Evolutionary conservation across 1,140 invertebrate genomes (phyloP), one percentile per base, ranked within the genome.

Genomic region (Drosophila funebris): DNA sequence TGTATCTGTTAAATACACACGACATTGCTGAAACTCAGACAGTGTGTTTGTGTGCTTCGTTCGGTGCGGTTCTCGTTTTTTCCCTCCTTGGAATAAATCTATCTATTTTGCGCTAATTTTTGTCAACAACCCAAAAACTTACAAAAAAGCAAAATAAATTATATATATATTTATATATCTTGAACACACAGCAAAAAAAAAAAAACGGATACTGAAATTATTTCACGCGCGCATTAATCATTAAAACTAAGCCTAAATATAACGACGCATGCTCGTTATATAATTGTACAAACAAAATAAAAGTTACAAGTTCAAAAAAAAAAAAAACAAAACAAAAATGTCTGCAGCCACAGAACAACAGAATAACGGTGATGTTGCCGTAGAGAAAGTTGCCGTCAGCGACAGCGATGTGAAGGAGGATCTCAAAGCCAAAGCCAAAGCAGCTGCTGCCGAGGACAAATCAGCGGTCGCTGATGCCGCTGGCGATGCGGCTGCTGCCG

Each of bases 271-370:
- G 64, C 48, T 69, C 57, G 74, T 77, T 78, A 78, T 80, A 70
- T 80, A 80, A 76, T 64, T 76, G 68, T 67, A 74, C 67, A 80
- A 54, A 68, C 54, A 57, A 54, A 72, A 56, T 68, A 76, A 68
- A 52, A 36, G 62, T 50, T 68, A 64, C 33, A 66, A 87, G 70
- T 68, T 73, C 41, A 50, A 66, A 58, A 60, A 64, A 33, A 66
- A 50, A 68, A 27, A 31, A 31, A 33, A 75, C 36, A 77, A 73
- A 79, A 31, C 27, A 63, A 68, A 60, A 83, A 91, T 91, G 90
- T 91, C 90, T 78, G 90, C 90, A 68, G 90, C 87, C 73, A 91
- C 90, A 90, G 90, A 91, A 91, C 85, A 91, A 90, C 83, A 88
- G 50, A 91, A 91, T 73, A 91, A 91, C 73, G 90, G 90, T 37